A percentile compares a stretch with the other conserved stretches of the same genome.
These are phyloP conservation scores for Harpalus rubripes DNA, from an alignment of 2,888 invertebrate genomes.

Conservation along the genomic window DNA sequence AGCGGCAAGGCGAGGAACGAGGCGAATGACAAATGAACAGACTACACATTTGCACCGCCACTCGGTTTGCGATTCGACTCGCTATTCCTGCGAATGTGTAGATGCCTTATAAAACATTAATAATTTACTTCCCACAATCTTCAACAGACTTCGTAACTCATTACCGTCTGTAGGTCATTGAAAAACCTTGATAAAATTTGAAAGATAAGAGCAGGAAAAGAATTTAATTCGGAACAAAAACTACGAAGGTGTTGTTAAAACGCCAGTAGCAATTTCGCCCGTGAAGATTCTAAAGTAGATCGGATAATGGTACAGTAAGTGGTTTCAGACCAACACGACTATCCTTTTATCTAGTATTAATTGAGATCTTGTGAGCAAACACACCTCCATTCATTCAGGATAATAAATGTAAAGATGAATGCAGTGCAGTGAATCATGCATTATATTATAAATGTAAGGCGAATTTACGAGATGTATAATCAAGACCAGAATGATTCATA, in stretches of 20 bases:
- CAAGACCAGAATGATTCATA: too few relatives aligned
- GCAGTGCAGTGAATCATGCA: background rate
- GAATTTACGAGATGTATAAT: too few relatives aligned
- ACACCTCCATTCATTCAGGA: conserved; percentile 13
- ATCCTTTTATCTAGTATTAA: conserved; percentile 17
- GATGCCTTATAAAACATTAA: too few relatives aligned
- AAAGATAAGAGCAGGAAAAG: background rate
- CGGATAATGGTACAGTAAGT: conserved; percentile 2
- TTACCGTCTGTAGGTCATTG: background rate
- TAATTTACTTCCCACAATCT: background rate
- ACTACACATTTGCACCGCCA: too few relatives aligned
- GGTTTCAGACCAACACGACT: background rate
- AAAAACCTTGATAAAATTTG: background rate
- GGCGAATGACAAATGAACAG: too few relatives aligned
- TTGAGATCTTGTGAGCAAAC: conserved; percentile 20
- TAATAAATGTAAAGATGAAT: conserved; percentile 12
- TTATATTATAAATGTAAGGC: too few relatives aligned
- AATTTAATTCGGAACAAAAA: background rate
- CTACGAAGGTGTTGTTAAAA: conserved; percentile 2
- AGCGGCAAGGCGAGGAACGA: too few relatives aligned
- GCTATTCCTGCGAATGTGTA: too few relatives aligned
- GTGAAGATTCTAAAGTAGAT: background rate
- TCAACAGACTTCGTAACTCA: background rate
- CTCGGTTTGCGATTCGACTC: too few relatives aligned
- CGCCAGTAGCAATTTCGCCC: background rate